These are phyloP conservation scores for Stenoptilia bipunctidactyla DNA, from an alignment of 2,888 invertebrate genomes.

Conservation along the genomic window DNA sequence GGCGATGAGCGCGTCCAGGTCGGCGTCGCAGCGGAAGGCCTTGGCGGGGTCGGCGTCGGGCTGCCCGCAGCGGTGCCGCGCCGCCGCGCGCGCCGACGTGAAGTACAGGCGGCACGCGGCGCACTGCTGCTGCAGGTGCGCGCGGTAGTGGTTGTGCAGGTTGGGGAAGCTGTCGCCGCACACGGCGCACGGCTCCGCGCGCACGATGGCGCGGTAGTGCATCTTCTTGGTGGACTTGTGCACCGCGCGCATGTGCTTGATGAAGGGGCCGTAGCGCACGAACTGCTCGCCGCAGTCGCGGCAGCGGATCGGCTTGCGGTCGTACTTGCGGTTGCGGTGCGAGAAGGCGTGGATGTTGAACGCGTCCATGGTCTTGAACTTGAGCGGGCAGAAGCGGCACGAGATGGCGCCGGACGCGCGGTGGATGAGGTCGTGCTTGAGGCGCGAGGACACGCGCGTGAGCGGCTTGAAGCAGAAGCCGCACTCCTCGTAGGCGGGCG, in stretches of 20 bases:
- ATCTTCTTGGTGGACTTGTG: conserved; percentile 50
- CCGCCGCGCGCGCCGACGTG: conserved; percentile 42
- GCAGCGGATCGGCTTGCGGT: conserved; percentile 54
- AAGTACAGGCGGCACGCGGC: conserved; percentile 57
- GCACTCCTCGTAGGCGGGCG: conserved; percentile 50
- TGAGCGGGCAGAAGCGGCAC: conserved; percentile 56
- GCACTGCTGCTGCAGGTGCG: conserved; percentile 70
- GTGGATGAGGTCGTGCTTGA: conserved; percentile 48
- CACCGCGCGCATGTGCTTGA: conserved; percentile 47
- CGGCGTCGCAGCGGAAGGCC: conserved; percentile 45
- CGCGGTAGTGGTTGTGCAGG: conserved; percentile 73
- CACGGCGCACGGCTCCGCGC: conserved; percentile 70
- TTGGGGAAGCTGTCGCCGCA: conserved; percentile 72
- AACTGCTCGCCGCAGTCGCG: conserved; percentile 53
- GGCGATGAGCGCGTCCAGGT: conserved; percentile 39
- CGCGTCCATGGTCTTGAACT: conserved; percentile 61
- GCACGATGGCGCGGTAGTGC: conserved; percentile 49
- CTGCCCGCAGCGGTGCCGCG: conserved; percentile 41
- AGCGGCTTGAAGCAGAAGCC: conserved; percentile 60
- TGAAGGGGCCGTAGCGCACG: conserved; percentile 55
- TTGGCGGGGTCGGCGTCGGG: conserved; percentile 46
- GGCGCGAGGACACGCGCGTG: conserved; percentile 40
- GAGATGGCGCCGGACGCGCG: conserved; percentile 54
- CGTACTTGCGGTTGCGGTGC: conserved; percentile 58
- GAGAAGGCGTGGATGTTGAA: conserved; percentile 63